A percentile compares a stretch with the other conserved stretches of the same genome.
These are phyloP conservation scores for Anneissia japonica DNA, from an alignment of 35 echinoderm and acorn worm genomes.

Conservation along the genomic window DNA sequence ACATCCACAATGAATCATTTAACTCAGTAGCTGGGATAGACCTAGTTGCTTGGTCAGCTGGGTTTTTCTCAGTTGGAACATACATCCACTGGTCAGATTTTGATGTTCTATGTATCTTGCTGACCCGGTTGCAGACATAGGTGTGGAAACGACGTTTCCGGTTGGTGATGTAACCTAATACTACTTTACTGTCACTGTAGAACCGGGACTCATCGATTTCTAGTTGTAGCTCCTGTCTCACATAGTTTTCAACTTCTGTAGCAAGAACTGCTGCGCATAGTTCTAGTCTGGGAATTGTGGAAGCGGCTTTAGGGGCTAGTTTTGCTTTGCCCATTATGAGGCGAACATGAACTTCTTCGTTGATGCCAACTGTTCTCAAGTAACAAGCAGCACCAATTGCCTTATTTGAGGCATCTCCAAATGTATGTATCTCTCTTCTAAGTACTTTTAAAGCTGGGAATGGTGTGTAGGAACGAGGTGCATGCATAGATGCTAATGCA, in stretches of 20 bases:
- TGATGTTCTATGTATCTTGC: background rate
- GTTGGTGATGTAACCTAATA: conserved; percentile 28
- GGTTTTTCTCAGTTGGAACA: background rate
- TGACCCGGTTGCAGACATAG: conserved; percentile 18
- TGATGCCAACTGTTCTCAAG: background rate
- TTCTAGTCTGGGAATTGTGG: conserved; percentile 46
- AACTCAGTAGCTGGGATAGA: background rate
- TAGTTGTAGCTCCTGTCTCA: conserved; percentile 21
- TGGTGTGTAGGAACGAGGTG: no score
- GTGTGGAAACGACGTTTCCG: conserved; percentile 26
- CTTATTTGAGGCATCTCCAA: conserved; percentile 43
- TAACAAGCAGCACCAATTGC: conserved; percentile 28
- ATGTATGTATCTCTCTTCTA: conserved; percentile 40
- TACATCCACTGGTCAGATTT: background rate
- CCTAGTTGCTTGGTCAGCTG: background rate
- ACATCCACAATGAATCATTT: conserved; percentile 1
- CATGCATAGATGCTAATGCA: no score
- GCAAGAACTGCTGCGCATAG: conserved; percentile 43
- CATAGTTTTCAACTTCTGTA: conserved; percentile 27
- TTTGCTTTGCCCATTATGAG: conserved; percentile 46
- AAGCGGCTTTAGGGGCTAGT: conserved; percentile 31
- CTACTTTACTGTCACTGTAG: conserved; percentile 34
- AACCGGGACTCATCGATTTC: conserved; percentile 16
- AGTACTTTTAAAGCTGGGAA: no score
- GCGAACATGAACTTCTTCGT: conserved; percentile 36